Conservation (phyloP, 2,888 invertebrate genomes). For the Temnothorax rugatulus region DNA sequence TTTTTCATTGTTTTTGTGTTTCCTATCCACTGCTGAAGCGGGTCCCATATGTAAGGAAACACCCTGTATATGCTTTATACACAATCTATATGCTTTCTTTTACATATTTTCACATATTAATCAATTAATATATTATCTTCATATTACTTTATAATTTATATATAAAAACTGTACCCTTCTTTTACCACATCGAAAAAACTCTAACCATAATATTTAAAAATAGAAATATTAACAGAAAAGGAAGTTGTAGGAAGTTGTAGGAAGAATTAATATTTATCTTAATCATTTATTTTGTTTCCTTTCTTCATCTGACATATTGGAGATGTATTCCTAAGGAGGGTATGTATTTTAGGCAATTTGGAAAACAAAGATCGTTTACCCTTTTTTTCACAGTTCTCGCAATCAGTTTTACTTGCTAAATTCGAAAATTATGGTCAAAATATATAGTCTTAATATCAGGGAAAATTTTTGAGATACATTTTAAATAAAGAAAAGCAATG, state of each 20-base stretch:
- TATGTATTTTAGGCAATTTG: too few relatives aligned
- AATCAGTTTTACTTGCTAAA: too few relatives aligned
- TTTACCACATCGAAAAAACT: conserved; percentile 70
- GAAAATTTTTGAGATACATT: too few relatives aligned
- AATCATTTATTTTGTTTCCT: neutral
- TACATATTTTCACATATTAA: conserved; percentile 16
- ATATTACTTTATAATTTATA: neutral
- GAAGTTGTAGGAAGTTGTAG: too few relatives aligned
- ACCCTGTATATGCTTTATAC: neutral
- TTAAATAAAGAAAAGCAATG: too few relatives aligned
- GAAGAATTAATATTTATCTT: neutral
- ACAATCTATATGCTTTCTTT: neutral
- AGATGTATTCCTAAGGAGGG: neutral
- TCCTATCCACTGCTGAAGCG: too few relatives aligned
- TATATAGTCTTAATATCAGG: too few relatives aligned
- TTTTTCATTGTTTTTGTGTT: too few relatives aligned
- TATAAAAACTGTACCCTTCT: conserved; percentile 68
- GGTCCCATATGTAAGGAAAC: too few relatives aligned
- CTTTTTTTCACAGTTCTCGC: too few relatives aligned
- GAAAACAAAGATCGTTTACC: too few relatives aligned
- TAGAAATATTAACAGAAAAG: neutral
- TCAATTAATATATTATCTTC: conserved; percentile 20
- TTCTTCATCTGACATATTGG: neutral
- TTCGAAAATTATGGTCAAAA: too few relatives aligned
- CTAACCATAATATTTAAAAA: conserved; percentile 1